Base-by-base conservation (phyloP, 2,888 invertebrate species). In the Boloria euphrosyne region DNA sequence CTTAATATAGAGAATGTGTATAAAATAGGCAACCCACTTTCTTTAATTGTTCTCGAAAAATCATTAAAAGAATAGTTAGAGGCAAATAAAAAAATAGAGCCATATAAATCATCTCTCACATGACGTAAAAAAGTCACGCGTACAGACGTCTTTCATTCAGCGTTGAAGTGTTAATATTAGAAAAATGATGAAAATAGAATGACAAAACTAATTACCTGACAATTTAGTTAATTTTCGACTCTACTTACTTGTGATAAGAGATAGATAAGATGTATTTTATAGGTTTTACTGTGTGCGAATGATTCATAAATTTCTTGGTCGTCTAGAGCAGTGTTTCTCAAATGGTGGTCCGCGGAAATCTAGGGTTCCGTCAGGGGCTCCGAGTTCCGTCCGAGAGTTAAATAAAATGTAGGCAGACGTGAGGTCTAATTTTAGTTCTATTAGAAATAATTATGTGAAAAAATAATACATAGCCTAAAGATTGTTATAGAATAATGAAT, bases 141-240 rank as follows among this genome's bases (percentile, higher is more conserved):
- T 49, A 50, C 44, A 61, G 43, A 13, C 55, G 61, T 61, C 51
- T 55, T 50, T 55, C 58, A 64, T 58, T 46, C 55, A 66, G 44
- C 52, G 59, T 43, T 31, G 53, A 47, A 17, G 14, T 13, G 59
- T 52, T 65, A 65, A 52, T 59, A 65, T 65, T 65, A 65, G 58
- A 65, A 27, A 52, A 27, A n/a, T 13, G 16, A 64, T 46, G 7
- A 47, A 52, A 65, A 65, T 47, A 58, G 58, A 47, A 7, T 18
- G 51, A 47, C 16, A 18, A 31, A 58, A 27, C 13, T 13, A 51
- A 4, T 22, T 16, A 7, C 7, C 31, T 38, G 1, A 10, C 10
- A 7, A 43, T 27, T 50, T 57, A 50, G 27, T 7, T 27, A 13
- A 57, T 17, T 51, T 44, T 14, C 22, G 44, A 63, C 63, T 51